Evolutionary conservation across 2,888 invertebrate genomes (phyloP), one percentile per base, ranked within the genome.

Genomic region (Limenitis camilla): DNA sequence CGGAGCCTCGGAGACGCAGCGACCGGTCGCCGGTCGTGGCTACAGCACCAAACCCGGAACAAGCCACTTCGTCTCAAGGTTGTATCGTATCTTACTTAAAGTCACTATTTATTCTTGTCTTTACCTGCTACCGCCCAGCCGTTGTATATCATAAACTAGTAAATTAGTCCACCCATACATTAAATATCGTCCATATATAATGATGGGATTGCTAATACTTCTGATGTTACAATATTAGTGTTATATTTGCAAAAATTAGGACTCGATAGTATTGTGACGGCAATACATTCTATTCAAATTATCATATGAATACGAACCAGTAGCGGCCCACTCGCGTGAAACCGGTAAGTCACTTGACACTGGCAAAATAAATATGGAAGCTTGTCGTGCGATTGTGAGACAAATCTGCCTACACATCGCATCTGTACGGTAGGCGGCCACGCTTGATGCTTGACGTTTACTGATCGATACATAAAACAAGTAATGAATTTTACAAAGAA

Each of bases 311-410:
- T 58, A 59, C 51, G 62, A 61, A 58, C 62, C 61, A 61, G 64
- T 71, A 67, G 75, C 83, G 68, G 71, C 85, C 85, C 84, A 84
- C 85, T 80, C 82, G 67, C 67, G 70, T 67, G 68, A 73, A 81
- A 85, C 85, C 83, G 84, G 84, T 84, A 84, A 76, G 68, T 68
- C 74, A 74, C 76, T 76, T 77, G 78, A 73, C 76, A 72, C 71
- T 72, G 72, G 72, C 69, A 76, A 74, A 74, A 78, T 85, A 78
- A 83, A 85, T 85, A 86, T 84, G 85, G 84, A 80, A 84, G 81
- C 80, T 82, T 83, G 86, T 75, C 71, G 66, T 58, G 65, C 65
- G 74, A 71, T 76, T 76, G 75, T 78, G 78, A 71, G 76, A 78
- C 77, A 71, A 74, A 76, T 77, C 82, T 78, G 74, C 86, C 85